Evolutionary conservation across 2,888 invertebrate species (phyloP).

Genomic region (Noctua pronuba): DNA sequence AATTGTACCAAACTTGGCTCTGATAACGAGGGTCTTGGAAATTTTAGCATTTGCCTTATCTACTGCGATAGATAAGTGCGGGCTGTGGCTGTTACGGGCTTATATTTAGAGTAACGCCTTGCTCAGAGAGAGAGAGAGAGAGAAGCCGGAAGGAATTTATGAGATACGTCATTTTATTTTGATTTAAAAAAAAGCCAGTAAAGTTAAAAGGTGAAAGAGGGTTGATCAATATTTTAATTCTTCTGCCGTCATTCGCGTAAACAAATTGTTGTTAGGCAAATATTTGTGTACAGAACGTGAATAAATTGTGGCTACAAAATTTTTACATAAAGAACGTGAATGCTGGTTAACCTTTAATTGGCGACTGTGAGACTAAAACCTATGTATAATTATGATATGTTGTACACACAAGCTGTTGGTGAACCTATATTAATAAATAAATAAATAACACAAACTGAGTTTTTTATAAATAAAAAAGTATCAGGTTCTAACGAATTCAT

Average conservation of each 20-base stretch:
- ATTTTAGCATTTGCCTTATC: constrained; percentile 65
- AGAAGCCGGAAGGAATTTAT: neutral
- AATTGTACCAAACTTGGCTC: constrained; percentile 56
- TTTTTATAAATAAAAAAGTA: neutral
- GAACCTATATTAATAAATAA: too few relatives aligned
- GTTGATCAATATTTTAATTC: neutral
- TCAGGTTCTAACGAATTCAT: neutral
- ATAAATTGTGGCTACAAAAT: neutral
- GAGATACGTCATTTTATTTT: neutral
- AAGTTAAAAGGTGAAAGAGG: neutral
- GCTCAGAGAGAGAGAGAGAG: neutral
- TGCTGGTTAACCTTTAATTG: too few relatives aligned
- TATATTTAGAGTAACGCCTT: constrained; percentile 42
- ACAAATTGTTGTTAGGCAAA: neutral
- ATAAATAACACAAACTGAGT: too few relatives aligned
- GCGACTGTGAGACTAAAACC: too few relatives aligned
- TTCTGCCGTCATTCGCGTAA: neutral
- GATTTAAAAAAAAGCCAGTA: neutral
- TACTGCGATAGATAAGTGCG: constrained; percentile 59
- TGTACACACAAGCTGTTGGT: too few relatives aligned
- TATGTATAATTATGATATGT: too few relatives aligned
- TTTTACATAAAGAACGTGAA: neutral
- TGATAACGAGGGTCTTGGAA: constrained; percentile 58
- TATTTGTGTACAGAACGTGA: neutral
- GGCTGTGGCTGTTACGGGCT: constrained; percentile 33